Percentiles rank a stretch among this genome's conserved stretches.
These are phyloP conservation scores for Gymnosoma rotundatum DNA, from an alignment of 2,888 invertebrate genomes.

Conservation along the genomic window DNA sequence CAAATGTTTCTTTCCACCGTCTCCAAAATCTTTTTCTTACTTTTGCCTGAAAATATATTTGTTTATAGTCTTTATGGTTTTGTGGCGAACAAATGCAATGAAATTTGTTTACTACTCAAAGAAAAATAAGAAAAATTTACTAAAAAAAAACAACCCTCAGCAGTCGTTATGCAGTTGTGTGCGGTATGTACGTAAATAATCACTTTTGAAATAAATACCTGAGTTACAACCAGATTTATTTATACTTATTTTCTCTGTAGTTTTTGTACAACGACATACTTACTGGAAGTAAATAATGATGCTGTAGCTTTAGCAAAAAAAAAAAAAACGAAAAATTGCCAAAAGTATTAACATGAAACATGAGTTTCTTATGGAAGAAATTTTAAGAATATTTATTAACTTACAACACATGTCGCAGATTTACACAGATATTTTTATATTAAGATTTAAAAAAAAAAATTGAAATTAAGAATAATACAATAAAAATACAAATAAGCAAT, in stretches of 20 bases:
- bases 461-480: no score
- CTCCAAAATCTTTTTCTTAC: slow-evolving; percentile 17
- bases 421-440: slow-evolving; percentile 5
- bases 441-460: no score
- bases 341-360: slow-evolving; percentile 58
- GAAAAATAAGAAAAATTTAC: slow-evolving; percentile 30
- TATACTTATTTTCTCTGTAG: neutral
- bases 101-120: slow-evolving; percentile 67
- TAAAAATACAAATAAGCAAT: no score
- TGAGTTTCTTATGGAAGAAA: slow-evolving; percentile 47
- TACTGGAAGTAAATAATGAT: slow-evolving; percentile 64
- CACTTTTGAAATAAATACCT: slow-evolving; percentile 39
- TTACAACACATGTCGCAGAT: slow-evolving; percentile 37
- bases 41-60: slow-evolving; percentile 58
- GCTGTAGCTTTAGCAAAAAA: slow-evolving; percentile 28
- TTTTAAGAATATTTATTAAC: neutral
- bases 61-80: slow-evolving; percentile 64
- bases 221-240: slow-evolving; percentile 27
- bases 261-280: slow-evolving; percentile 56
- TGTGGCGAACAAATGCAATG: slow-evolving; percentile 53
- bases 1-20: neutral
- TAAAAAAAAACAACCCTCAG: slow-evolving; percentile 14
- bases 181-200: slow-evolving; percentile 45
- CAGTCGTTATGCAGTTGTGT: slow-evolving; percentile 39
- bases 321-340: slow-evolving; percentile 2